Evolutionary conservation across 2,888 invertebrate species (phyloP).

Genomic region (Caradrina clavipalpis): DNA sequence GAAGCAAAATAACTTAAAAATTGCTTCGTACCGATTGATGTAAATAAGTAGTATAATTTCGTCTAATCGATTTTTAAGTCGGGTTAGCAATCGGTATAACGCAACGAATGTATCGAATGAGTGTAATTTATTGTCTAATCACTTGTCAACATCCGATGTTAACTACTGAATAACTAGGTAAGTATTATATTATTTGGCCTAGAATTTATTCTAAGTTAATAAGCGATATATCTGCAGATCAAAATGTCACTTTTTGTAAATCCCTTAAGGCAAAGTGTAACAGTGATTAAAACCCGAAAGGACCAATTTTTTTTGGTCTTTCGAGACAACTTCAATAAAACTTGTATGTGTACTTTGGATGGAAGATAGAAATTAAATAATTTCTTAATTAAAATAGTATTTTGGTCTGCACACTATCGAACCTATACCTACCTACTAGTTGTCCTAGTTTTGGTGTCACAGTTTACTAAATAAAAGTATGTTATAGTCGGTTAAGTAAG

Average conservation of each 20-base stretch:
- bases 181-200: constrained; percentile 61
- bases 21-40: not conserved
- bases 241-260: constrained; percentile 4
- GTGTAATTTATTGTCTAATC: constrained; percentile 80
- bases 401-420: constrained; percentile 51
- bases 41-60: not conserved
- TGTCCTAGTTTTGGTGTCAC: constrained; percentile 55
- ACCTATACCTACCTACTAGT: constrained; percentile 13
- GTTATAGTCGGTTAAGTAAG: not conserved
- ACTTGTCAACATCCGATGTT: constrained; percentile 66
- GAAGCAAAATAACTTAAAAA: not conserved
- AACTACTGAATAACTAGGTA: constrained; percentile 55
- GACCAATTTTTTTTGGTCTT: constrained; percentile 12
- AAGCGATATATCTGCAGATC: constrained; percentile 42
- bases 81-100: constrained; percentile 3
- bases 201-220: constrained; percentile 45
- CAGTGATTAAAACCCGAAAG: not conserved
- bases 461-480: constrained; percentile 37
- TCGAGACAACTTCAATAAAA: not conserved
- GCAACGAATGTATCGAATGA: constrained; percentile 45
- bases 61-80: not conserved
- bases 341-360: not conserved
- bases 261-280: not conserved
- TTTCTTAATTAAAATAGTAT: not conserved
- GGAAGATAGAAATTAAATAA: not conserved